phyloP scores from a whole-genome alignment of 2,888 invertebrate genomes.

The Chironomus tentans region DNA sequence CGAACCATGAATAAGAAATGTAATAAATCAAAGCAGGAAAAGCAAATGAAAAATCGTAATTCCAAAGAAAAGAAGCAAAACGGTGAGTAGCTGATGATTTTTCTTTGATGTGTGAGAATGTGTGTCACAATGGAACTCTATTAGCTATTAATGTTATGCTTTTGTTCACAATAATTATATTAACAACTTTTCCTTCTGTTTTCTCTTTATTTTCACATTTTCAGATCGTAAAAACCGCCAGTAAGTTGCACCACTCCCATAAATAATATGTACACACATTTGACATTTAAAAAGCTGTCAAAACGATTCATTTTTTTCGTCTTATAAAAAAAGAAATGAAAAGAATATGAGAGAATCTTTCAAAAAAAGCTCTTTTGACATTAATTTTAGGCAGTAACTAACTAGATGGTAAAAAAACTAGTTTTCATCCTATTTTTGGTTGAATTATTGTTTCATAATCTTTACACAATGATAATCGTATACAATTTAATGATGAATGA shows the following conservation, averaged over 20 bases:
- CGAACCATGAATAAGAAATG: constrained; percentile 79
- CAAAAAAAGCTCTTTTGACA: background rate
- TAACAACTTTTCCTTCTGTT: background rate
- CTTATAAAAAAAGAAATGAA: background rate
- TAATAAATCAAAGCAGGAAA: constrained; percentile 55
- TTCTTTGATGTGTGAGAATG: background rate
- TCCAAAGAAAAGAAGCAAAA: constrained; percentile 25
- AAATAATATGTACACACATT: background rate
- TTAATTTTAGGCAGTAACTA: constrained; percentile 1
- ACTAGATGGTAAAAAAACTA: constrained; percentile 2
- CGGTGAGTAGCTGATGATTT: background rate
- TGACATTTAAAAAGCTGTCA: constrained; percentile 1
- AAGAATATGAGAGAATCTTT: constrained; percentile 1
- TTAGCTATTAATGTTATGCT: background rate
- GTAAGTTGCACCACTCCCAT: constrained; percentile 13
- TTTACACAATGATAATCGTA: background rate
- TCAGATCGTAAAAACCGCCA: constrained; percentile 25
- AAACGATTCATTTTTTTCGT: background rate
- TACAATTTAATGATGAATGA: background rate
- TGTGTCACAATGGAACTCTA: background rate
- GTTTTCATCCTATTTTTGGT: background rate
- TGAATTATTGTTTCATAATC: background rate
- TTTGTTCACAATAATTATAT: background rate
- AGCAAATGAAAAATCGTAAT: constrained; percentile 37
- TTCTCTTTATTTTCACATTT: background rate